A percentile compares a stretch with the other conserved stretches of the same genome.
These are phyloP conservation scores for Hermetia illucens DNA, from an alignment of 1,140 invertebrate genomes.

Conservation along the genomic window DNA sequence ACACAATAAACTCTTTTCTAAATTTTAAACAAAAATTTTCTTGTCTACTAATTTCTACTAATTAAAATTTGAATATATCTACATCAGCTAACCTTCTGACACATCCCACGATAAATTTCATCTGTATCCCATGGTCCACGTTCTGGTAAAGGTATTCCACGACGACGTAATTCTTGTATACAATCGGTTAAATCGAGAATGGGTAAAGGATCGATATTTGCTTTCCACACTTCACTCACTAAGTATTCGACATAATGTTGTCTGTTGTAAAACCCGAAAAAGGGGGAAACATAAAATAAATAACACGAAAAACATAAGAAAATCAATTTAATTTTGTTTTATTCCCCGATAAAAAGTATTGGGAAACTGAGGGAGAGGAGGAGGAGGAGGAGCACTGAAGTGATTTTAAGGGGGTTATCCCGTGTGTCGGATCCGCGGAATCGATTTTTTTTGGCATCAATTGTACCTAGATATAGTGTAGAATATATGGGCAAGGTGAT, in stretches of 20 bases:
- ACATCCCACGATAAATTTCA: conserved; percentile 51
- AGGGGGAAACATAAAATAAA: conserved; percentile 5
- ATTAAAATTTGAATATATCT: neutral
- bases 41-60: neutral
- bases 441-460: too few relatives aligned
- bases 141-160: conserved; percentile 60
- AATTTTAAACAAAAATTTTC: neutral
- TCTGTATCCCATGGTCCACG: conserved; percentile 49
- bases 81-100: conserved; percentile 41
- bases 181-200: conserved; percentile 77
- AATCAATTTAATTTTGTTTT: too few relatives aligned
- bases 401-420: too few relatives aligned
- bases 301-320: conserved; percentile 1
- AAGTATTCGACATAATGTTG: conserved; percentile 91
- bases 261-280: conserved; percentile 36
- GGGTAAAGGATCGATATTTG: conserved; percentile 71
- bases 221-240: conserved; percentile 64
- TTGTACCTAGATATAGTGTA: too few relatives aligned
- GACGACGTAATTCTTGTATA: conserved; percentile 67
- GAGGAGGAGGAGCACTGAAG: too few relatives aligned
- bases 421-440: too few relatives aligned
- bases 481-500: too few relatives aligned
- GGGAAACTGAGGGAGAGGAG: too few relatives aligned
- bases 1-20: neutral
- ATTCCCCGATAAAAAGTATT: too few relatives aligned